Conservation (phyloP, 1,140 invertebrate genomes). For the Melitaea cinxia region DNA sequence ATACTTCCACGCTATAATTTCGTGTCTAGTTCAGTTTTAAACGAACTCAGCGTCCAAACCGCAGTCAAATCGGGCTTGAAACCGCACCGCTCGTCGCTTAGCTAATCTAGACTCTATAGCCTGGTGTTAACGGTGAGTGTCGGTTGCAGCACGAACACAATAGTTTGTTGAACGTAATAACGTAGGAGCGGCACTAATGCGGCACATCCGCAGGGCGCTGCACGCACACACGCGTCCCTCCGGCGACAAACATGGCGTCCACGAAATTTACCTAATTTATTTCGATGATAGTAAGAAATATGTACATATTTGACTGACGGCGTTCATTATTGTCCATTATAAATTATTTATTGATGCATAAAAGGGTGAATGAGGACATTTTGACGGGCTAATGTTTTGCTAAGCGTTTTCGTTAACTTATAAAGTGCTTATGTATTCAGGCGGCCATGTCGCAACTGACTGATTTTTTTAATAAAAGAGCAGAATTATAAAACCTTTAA, state of each 20-base stretch:
- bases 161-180: constrained; percentile 46
- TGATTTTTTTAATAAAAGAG: neutral
- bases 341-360: constrained; percentile 15
- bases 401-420: neutral
- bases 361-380: constrained; percentile 14
- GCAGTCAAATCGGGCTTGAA: constrained; percentile 36
- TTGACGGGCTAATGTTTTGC: neutral
- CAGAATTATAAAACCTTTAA: neutral
- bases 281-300: constrained; percentile 44
- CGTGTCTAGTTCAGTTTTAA: constrained; percentile 41
- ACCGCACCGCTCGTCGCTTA: neutral
- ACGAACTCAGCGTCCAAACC: constrained; percentile 41
- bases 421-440: neutral
- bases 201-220: constrained; percentile 50
- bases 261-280: constrained; percentile 53
- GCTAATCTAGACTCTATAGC: constrained; percentile 13
- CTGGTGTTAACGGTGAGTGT: neutral
- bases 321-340: constrained; percentile 35
- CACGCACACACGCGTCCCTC: constrained; percentile 32
- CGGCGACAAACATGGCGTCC: constrained; percentile 30
- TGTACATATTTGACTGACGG: constrained; percentile 41
- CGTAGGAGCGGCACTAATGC: constrained; percentile 51
- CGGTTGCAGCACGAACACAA: constrained; percentile 17
- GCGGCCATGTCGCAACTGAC: neutral
- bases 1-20: constrained; percentile 37